Base-by-base conservation (phyloP, 2,113 vertebrate species). In the Salminus brasiliensis region DNA sequence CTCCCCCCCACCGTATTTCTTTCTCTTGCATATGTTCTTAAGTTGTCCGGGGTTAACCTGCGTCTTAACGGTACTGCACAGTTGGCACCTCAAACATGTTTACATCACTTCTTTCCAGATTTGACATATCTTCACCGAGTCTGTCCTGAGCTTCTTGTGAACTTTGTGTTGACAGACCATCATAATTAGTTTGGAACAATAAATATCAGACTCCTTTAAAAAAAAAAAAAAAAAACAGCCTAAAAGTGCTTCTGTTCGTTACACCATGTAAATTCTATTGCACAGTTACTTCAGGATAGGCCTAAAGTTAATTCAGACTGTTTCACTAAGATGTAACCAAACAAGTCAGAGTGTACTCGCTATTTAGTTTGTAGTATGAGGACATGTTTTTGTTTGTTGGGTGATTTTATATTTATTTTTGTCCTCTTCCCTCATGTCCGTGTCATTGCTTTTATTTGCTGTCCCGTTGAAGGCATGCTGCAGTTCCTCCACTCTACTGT, bases 251-350 rank as follows among this genome's bases (percentile, higher is more conserved):
- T 43, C 25, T 74, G 60, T 69, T 78, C 18, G 15, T 59, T 68
- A 30, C 65, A 76, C 59, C 36, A 71, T 52, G 30, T 63, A 29
- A 52, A 62, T 62, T n/a, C 21, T 67, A 72, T 32, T 76, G 73
- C 68, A 72, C 45, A 68, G 72, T 71, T 55, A 47, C 25, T n/a
- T 59, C 65, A 41, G 29, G 68, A 39, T 13, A 63, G 47, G 57
- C 55, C 72, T 74, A n/a, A n/a, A n/a, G 63, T 25, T 30, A 41
- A 43, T 60, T 83, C 62, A 67, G 72, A 85, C 74, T 67, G 65
- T 86, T 84, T 84, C 4, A 76, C 68, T 57, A 69, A 74, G 81
- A 76, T 72, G 74, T 59, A 87, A 76, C 57, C 78, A 68, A 74
- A 49, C 74, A 39, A 60, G 79, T 70, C 23, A 65, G 43, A 25